Conservation (phyloP, 2,888 invertebrate genomes). For the Tholera decimalis region DNA sequence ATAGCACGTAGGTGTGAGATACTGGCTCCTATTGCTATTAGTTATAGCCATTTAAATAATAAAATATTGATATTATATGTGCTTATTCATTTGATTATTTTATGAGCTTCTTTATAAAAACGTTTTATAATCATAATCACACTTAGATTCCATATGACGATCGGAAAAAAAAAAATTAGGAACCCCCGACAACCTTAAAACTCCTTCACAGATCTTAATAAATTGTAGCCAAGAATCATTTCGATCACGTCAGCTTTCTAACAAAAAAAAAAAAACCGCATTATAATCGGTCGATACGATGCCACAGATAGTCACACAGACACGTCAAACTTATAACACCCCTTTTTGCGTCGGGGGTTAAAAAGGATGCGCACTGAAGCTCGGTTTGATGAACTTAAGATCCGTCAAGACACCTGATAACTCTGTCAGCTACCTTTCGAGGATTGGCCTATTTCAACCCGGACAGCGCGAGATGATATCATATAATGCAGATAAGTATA, state of each 20-base stretch:
- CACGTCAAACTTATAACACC: too few relatives aligned
- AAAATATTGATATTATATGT: slow-evolving; percentile 8
- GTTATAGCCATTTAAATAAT: slow-evolving; percentile 19
- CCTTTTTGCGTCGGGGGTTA: too few relatives aligned
- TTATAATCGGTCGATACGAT: too few relatives aligned
- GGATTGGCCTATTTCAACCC: slow-evolving; percentile 40
- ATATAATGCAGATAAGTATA: slow-evolving; percentile 58
- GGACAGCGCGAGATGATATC: slow-evolving; percentile 56
- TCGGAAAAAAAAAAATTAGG: too few relatives aligned
- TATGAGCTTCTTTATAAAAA: too few relatives aligned
- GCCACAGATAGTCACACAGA: too few relatives aligned
- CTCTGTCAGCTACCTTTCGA: slow-evolving; percentile 29
- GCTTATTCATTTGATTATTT: slow-evolving; percentile 9
- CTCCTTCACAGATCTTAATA: too few relatives aligned
- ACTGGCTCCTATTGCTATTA: slow-evolving; percentile 25
- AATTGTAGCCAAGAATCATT: too few relatives aligned
- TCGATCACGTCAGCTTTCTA: too few relatives aligned
- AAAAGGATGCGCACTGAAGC: neutral
- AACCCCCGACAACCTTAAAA: too few relatives aligned
- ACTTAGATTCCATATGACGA: neutral
- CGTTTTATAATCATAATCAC: neutral
- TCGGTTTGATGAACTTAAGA: slow-evolving; percentile 10
- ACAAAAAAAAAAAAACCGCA: too few relatives aligned
- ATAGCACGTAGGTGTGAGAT: slow-evolving; percentile 37
- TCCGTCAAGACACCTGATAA: slow-evolving; percentile 34